These are phyloP conservation scores for Paramuricea clavata DNA, from an alignment of 92 coral and sea anemone species.

Conservation along the genomic window DNA sequence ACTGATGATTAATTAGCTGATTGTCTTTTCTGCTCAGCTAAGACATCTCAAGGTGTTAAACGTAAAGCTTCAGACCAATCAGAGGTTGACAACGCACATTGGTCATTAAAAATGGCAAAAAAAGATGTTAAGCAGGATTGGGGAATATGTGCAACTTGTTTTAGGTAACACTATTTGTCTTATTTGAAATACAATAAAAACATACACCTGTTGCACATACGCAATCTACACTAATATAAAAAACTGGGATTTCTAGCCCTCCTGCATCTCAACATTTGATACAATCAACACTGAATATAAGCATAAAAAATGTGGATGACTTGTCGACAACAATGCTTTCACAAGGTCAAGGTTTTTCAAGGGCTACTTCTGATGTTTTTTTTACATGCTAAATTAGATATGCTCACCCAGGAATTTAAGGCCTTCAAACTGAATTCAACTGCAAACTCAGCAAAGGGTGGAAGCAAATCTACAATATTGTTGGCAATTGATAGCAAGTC, in stretches of 20 bases:
- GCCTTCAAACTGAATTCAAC: background rate
- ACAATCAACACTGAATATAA: background rate
- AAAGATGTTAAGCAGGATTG: constrained; percentile 4
- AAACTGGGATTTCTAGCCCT: background rate
- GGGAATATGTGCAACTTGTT: constrained; percentile 27
- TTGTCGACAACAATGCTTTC: background rate
- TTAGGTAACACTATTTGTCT: background rate
- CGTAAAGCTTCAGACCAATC: background rate
- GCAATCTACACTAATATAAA: background rate
- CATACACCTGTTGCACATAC: background rate
- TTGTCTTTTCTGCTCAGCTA: too few relatives aligned
- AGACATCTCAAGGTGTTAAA: background rate
- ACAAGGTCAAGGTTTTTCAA: constrained; percentile 5
- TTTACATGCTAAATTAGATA: background rate
- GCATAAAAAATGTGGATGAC: background rate
- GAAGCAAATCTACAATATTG: background rate
- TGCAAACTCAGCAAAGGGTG: background rate
- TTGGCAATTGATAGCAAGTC: constrained; percentile 8
- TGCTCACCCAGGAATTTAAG: background rate
- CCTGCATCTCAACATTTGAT: background rate
- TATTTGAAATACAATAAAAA: too few relatives aligned
- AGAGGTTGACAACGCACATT: background rate
- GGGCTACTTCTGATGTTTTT: background rate
- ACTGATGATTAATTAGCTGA: too few relatives aligned
- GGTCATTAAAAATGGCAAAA: background rate